Percentiles rank a stretch among this genome's conserved stretches.
Evolutionary conservation across 2,888 invertebrate genomes (phyloP).

Genomic region (Biston betularia): DNA sequence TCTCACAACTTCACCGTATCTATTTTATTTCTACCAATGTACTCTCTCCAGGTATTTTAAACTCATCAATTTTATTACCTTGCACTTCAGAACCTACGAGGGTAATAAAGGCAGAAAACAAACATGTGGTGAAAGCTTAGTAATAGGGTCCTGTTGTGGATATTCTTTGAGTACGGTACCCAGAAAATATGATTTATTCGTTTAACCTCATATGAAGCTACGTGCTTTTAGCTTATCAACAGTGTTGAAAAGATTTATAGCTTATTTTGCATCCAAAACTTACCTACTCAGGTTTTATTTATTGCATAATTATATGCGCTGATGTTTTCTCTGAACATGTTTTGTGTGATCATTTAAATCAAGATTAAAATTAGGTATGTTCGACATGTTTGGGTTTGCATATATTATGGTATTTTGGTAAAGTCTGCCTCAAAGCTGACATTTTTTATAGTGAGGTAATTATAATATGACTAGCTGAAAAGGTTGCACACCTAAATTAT

Average conservation of each 20-base stretch:
- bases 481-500: conserved; percentile 62
- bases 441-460: conserved; percentile 56
- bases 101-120: too few species aligned
- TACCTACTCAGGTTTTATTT: conserved; percentile 54
- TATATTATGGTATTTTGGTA: conserved; percentile 20
- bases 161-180: too few species aligned
- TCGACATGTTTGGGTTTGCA: conserved; percentile 33
- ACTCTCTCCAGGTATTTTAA: too few species aligned
- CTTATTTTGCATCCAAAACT: conserved; percentile 44
- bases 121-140: too few species aligned
- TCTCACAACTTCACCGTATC: too few species aligned
- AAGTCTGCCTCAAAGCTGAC: conserved; percentile 30
- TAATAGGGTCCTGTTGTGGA: too few species aligned
- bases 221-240: conserved; percentile 59
- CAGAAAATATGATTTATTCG: conserved; percentile 49
- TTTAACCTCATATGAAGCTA: conserved; percentile 51
- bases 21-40: too few species aligned
- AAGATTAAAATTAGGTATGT: conserved; percentile 31
- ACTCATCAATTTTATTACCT: too few species aligned
- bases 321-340: conserved; percentile 30
- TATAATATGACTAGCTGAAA: conserved; percentile 44
- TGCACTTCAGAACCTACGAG: too few species aligned
- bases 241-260: conserved; percentile 55
- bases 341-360: conserved; percentile 41
- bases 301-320: conserved; percentile 52